These are phyloP conservation scores for Amphiprion clarkii DNA, from an alignment of 2,797 vertebrate genomes.

Conservation along the genomic window DNA sequence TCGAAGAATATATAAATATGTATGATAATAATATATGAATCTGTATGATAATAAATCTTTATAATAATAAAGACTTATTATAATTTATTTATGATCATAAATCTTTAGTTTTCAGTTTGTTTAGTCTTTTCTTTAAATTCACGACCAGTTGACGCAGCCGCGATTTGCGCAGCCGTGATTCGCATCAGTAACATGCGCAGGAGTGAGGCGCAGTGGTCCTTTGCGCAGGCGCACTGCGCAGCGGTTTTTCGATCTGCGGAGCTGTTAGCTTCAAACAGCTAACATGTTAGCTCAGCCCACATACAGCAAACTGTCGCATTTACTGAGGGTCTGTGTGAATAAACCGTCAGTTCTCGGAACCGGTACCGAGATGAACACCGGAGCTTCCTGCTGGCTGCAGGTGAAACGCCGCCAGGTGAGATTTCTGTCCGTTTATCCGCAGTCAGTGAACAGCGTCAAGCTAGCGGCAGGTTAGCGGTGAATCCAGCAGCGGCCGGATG, in stretches of 20 bases:
- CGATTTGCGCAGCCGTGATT: no score
- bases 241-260: background rate
- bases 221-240: background rate
- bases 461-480: background rate
- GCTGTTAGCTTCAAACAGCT: background rate
- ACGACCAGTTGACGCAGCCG: no score
- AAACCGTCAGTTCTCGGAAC: slow-evolving; percentile 25
- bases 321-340: slow-evolving; percentile 44
- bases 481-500: background rate
- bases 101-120: no score
- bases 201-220: background rate
- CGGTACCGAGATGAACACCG: slow-evolving; percentile 21
- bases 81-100: no score
- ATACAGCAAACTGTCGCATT: slow-evolving; percentile 60
- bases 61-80: no score
- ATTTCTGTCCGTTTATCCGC: background rate
- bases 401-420: slow-evolving; percentile 77
- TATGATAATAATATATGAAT: no score
- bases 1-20: no score
- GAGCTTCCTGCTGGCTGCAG: slow-evolving; percentile 41
- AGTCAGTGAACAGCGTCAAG: background rate
- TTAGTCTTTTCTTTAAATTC: no score
- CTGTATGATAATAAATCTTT: no score
- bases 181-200: background rate
- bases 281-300: slow-evolving; percentile 68